Conservation (phyloP, 2,113 vertebrate species). For the Chloropsis hardwickii region DNA sequence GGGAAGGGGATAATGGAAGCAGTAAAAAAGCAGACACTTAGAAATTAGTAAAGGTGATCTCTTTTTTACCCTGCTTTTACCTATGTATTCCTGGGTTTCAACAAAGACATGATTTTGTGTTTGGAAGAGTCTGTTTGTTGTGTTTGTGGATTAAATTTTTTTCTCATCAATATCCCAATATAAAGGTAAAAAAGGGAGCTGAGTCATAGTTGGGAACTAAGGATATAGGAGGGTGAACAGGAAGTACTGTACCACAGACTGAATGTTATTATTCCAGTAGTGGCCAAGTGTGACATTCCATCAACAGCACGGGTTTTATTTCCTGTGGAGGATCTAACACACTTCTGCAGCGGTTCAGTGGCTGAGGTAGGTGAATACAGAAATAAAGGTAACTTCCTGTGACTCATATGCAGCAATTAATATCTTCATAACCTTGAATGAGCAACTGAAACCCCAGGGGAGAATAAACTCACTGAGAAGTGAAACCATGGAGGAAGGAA, state of each 20-base stretch:
- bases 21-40: neutral
- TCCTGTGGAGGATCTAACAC: neutral
- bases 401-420: neutral
- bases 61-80: neutral
- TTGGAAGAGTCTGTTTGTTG: neutral
- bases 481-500: neutral
- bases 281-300: neutral
- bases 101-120: neutral
- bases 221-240: neutral
- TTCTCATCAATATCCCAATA: neutral
- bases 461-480: slow-evolving; percentile 5
- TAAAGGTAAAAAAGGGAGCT: neutral
- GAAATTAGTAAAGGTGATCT: neutral
- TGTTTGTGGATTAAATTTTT: neutral
- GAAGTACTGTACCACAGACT: neutral
- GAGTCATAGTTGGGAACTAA: neutral
- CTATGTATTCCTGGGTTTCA: neutral
- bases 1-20: neutral
- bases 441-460: neutral
- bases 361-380: neutral
- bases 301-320: neutral
- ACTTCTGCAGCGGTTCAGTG: neutral
- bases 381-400: slow-evolving; percentile 25
- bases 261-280: neutral
- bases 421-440: neutral